phyloP scores from a whole-genome alignment of 2,797 vertebrate species.

The Nasua narica region DNA sequence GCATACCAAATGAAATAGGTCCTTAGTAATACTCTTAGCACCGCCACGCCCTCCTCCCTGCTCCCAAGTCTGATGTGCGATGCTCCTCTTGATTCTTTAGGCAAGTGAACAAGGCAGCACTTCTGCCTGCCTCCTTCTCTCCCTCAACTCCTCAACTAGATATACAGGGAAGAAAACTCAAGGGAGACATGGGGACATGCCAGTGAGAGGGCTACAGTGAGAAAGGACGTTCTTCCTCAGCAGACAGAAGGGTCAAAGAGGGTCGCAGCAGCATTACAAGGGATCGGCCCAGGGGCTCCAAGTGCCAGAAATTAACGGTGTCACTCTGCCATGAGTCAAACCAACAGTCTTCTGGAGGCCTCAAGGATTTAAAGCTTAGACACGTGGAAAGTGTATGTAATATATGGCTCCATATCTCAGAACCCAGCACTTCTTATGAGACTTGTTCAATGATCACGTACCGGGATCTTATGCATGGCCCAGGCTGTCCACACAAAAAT shows the following conservation, averaged over 20 bases:
- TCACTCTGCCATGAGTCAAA: neutral
- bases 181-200: neutral
- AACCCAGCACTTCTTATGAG: neutral
- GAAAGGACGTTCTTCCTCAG: neutral
- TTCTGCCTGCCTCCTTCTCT: neutral
- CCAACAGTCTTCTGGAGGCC: neutral
- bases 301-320: neutral
- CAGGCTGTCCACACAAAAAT: neutral
- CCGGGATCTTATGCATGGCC: neutral
- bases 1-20: neutral
- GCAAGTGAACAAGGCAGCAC: neutral
- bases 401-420: neutral
- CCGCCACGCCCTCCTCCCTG: neutral
- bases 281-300: neutral
- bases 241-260: neutral
- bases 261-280: neutral
- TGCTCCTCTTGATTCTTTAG: neutral
- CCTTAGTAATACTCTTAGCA: neutral
- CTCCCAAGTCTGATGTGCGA: neutral
- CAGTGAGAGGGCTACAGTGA: neutral
- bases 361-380: neutral
- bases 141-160: neutral
- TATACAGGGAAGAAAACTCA: neutral
- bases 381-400: neutral
- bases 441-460: neutral